Percentiles rank a stretch among this genome's conserved stretches.
These are phyloP conservation scores for Felis chaus DNA, from an alignment of 2,113 vertebrate species.

Conservation along the genomic window DNA sequence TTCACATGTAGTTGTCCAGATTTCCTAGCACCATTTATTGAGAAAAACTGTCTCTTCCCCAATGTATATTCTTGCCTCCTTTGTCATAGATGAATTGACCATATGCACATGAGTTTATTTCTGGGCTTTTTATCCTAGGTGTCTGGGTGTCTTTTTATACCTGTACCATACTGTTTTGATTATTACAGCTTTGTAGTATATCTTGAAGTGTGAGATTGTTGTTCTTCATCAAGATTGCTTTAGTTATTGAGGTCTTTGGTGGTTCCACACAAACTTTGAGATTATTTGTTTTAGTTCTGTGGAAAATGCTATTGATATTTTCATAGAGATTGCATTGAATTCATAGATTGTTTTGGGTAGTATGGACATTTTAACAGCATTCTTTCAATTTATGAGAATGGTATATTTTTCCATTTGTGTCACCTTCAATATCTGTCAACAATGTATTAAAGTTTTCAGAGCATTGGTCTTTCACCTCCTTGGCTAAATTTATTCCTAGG, in stretches of 20 bases:
- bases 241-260: neutral
- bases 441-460: neutral
- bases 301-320: neutral
- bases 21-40: neutral
- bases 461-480: neutral
- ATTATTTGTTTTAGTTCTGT: neutral
- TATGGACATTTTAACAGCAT: neutral
- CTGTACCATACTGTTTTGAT: neutral
- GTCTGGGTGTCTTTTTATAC: neutral
- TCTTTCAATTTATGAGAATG: neutral
- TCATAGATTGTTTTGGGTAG: neutral
- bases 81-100: neutral
- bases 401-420: neutral
- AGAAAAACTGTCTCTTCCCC: neutral
- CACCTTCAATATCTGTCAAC: neutral
- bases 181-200: neutral
- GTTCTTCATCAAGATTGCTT: neutral
- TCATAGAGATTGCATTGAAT: neutral
- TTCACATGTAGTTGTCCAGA: neutral
- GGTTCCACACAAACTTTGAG: neutral
- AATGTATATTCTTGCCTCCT: neutral
- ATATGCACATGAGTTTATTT: neutral
- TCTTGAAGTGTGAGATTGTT: neutral
- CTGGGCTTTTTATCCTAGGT: neutral
- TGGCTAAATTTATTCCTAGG: neutral